These are phyloP conservation scores for Scaptomyza flava DNA, from an alignment of 2,888 invertebrate species.

Conservation along the genomic window DNA sequence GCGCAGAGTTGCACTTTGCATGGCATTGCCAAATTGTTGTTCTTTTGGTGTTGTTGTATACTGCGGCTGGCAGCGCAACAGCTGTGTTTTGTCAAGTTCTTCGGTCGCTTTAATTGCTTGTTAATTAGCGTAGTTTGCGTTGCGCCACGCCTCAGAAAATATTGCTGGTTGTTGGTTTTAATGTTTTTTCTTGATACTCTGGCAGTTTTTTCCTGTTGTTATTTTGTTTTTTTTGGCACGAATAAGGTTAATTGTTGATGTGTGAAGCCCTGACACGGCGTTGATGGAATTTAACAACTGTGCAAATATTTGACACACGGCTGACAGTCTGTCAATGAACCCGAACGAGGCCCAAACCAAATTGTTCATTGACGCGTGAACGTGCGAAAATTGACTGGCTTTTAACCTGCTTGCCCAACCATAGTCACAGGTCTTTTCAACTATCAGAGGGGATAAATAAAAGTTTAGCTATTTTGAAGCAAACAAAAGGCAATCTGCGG, in stretches of 20 bases:
- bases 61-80: constrained; percentile 49
- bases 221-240: constrained; percentile 25
- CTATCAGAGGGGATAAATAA: constrained; percentile 17
- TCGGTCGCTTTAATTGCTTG: constrained; percentile 63
- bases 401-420: constrained; percentile 29
- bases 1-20: constrained; percentile 39
- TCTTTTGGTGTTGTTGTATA: constrained; percentile 34
- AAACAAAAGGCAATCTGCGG: not conserved
- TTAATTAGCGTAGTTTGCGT: constrained; percentile 71
- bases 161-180: constrained; percentile 5
- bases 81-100: constrained; percentile 65
- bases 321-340: constrained; percentile 54
- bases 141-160: constrained; percentile 33
- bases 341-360: constrained; percentile 36
- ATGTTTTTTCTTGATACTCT: not conserved
- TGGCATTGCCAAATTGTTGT: constrained; percentile 47
- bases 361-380: constrained; percentile 71
- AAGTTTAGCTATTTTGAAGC: constrained; percentile 3
- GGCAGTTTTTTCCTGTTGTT: not conserved
- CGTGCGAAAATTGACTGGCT: constrained; percentile 72
- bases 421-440: constrained; percentile 4
- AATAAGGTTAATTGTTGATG: constrained; percentile 52
- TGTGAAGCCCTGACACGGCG: constrained; percentile 46
- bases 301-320: constrained; percentile 68
- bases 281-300: constrained; percentile 74